Percentiles rank a stretch among this genome's conserved stretches.
Evolutionary conservation across 1,140 invertebrate genomes (phyloP).

Genomic region (Conus ventricosus): DNA sequence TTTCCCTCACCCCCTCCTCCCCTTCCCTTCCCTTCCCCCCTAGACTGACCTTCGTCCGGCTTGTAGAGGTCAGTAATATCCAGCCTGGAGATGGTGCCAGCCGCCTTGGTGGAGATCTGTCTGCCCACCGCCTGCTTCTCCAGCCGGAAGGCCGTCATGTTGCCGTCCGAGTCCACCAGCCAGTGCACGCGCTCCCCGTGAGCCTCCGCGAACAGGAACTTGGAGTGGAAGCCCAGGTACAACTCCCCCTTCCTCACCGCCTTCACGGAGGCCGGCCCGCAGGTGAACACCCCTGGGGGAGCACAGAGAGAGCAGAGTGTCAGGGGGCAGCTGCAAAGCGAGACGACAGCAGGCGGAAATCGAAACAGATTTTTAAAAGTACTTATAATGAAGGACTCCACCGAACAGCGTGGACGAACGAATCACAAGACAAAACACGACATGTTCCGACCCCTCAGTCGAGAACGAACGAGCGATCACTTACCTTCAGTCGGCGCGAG

Average conservation of each 20-base stretch:
- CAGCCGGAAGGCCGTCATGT: constrained; percentile 60
- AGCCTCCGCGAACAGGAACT: constrained; percentile 89
- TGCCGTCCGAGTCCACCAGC: constrained; percentile 64
- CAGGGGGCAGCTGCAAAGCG: not conserved
- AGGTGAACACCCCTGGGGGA: constrained; percentile 80
- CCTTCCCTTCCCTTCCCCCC: not conserved
- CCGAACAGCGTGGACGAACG: not conserved
- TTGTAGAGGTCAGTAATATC: constrained; percentile 67
- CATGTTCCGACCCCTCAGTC: too few species aligned
- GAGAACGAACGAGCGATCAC: too few species aligned
- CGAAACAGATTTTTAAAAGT: too few species aligned
- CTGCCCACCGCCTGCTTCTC: constrained; percentile 60
- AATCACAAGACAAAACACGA: not conserved
- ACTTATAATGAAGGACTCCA: too few species aligned
- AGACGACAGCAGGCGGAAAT: not conserved
- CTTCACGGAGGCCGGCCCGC: constrained; percentile 84
- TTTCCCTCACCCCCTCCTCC: too few species aligned
- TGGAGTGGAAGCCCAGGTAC: constrained; percentile 85
- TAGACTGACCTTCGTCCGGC: constrained; percentile 55
- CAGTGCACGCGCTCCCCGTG: constrained; percentile 61
- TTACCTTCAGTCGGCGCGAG: too few species aligned
- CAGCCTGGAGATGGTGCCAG: constrained; percentile 63
- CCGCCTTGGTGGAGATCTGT: constrained; percentile 67
- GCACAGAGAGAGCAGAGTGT: not conserved
- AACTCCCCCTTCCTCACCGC: constrained; percentile 90